These are phyloP conservation scores for Scaptodrosophila latifasciaeformis DNA, from an alignment of 2,888 invertebrate species.

Conservation along the genomic window DNA sequence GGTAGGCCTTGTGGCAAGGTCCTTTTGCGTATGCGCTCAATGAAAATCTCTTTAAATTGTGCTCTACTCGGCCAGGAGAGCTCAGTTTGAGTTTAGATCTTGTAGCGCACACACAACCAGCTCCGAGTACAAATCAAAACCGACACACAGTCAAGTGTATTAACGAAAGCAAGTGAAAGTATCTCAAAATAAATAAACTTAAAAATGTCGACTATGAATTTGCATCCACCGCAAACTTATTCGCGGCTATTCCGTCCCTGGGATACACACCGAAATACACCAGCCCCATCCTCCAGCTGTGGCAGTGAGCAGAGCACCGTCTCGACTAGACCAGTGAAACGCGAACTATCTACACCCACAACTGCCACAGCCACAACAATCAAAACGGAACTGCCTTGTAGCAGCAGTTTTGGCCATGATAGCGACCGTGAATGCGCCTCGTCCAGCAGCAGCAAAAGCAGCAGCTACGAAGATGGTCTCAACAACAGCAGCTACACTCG, in stretches of 20 bases:
- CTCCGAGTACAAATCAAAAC: conserved; percentile 24
- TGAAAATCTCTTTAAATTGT: conserved; percentile 65
- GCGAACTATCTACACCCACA: conserved; percentile 35
- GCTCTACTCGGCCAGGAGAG: conserved; percentile 43
- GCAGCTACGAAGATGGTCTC: conserved; percentile 58
- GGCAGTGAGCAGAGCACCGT: neutral
- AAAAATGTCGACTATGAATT: conserved; percentile 66
- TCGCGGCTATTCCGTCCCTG: conserved; percentile 80
- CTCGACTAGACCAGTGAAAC: conserved; percentile 34
- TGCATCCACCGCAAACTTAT: conserved; percentile 75
- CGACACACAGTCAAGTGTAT: too few relatives aligned
- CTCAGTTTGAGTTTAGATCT: conserved; percentile 71
- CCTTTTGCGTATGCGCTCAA: conserved; percentile 38
- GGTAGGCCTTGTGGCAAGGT: conserved; percentile 41
- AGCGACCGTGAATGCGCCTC: conserved; percentile 59
- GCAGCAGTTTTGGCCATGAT: conserved; percentile 42
- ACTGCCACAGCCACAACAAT: conserved; percentile 28
- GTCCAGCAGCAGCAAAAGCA: conserved; percentile 35
- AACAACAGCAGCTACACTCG: conserved; percentile 50
- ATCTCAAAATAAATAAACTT: conserved; percentile 1
- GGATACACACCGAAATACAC: conserved; percentile 75
- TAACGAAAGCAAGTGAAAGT: too few relatives aligned
- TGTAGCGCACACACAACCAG: conserved; percentile 53
- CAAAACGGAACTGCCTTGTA: conserved; percentile 39
- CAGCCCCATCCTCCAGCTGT: conserved; percentile 19